Evolutionary conservation across 2,888 invertebrate species (phyloP).

Genomic region (Dasypolia templi): DNA sequence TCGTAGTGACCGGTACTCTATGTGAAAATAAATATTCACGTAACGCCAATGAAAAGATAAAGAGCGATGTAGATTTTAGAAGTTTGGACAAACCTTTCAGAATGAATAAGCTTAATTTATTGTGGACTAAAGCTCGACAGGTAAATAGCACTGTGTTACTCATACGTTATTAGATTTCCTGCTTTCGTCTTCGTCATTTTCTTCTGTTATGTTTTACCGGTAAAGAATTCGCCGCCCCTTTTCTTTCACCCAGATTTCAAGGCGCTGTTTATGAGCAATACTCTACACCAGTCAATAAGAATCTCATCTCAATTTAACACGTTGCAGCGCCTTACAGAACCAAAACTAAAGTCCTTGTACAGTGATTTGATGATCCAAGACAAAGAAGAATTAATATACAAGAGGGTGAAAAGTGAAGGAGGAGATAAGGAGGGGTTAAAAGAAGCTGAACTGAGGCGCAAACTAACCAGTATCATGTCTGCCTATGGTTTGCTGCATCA

Average conservation of each 20-base stretch:
- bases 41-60: slow-evolving; percentile 88
- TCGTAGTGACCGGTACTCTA: slow-evolving; percentile 66
- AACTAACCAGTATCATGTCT: slow-evolving; percentile 95
- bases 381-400: slow-evolving; percentile 96
- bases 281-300: not conserved
- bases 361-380: slow-evolving; percentile 97
- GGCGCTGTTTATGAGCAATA: not conserved
- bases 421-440: slow-evolving; percentile 96
- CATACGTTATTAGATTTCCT: not conserved
- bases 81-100: slow-evolving; percentile 95
- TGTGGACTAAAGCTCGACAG: slow-evolving; percentile 97
- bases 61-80: slow-evolving; percentile 90
- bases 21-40: slow-evolving; percentile 92
- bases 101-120: slow-evolving; percentile 96
- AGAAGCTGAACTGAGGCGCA: slow-evolving; percentile 95
- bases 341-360: slow-evolving; percentile 95
- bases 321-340: slow-evolving; percentile 94
- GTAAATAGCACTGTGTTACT: slow-evolving; percentile 85
- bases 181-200: not conserved
- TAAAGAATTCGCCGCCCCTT: not conserved
- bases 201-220: not conserved
- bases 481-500: slow-evolving; percentile 95
- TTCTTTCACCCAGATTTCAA: not conserved
- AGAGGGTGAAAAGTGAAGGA: slow-evolving; percentile 95
- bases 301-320: slow-evolving; percentile 1